Base-by-base conservation (phyloP, 2,888 invertebrate genomes). In the Eucera pruinosa region DNA sequence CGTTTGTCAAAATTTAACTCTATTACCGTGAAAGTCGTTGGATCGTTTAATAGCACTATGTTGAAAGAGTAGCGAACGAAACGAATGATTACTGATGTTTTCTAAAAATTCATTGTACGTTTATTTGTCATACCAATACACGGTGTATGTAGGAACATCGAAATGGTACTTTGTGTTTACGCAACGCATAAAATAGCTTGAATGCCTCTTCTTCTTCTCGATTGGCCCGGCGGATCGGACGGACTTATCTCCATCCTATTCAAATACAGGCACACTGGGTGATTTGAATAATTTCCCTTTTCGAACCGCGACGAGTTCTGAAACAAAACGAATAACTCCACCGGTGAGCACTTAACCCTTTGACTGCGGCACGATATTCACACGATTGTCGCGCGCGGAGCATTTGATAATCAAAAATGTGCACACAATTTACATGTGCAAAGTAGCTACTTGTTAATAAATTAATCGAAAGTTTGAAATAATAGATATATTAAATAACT, bases 211-310 rank as follows among this genome's bases (percentile, higher is more conserved):
- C 25, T 30, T 39, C 65, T 41, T 25, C 48, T 33, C 50, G n/a
- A 5, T 27, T 52, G 60, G 41, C 45, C 60, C 0, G 18, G 3
- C 36, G 36, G 27, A 25, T 39, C 41, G 25, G n/a, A 20, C 33
- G 39, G 20, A 18, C 30, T 13, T 20, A 36, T 36, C 41, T 27
- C 33, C 45, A 23, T 57, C 43, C 62, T 30, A 47, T 57, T 78
- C 85, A 92, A 67, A 92, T 87, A 72, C 92, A 92, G 36, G 91
- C 90, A 64, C 92, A 92, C 67, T 91, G 89, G 18, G 89, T 90
- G 45, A 92, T 91, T 78, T 91, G 89, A 71, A 92, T 91, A 30
- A 92, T 89, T 78, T 92, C 92, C 70, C 91, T 84, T 72, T 87
- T 88, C 18, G 87, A 85, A 64, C 91, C 91, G 70, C 91, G 88